phyloP scores from a whole-genome alignment of 23 tunicate species.

The Diplosoma virens region DNA sequence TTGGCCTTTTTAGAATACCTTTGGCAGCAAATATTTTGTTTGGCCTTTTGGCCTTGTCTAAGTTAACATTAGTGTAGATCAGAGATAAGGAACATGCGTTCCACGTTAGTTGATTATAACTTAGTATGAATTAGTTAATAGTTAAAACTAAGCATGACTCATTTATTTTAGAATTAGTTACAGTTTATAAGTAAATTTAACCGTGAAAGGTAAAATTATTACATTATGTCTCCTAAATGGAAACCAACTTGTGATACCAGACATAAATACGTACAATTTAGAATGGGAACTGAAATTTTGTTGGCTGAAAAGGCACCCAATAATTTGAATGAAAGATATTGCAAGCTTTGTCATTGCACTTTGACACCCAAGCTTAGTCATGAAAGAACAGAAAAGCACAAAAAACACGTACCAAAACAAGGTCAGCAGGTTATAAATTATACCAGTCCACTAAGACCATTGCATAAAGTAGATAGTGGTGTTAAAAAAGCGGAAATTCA shows the following conservation, averaged over 20 bases:
- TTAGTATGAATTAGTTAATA: too few species aligned
- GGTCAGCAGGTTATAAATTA: neutral
- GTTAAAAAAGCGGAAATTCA: conserved; percentile 6
- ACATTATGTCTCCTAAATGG: conserved; percentile 29
- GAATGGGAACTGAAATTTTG: too few species aligned
- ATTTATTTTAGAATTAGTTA: too few species aligned
- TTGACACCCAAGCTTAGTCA: too few species aligned
- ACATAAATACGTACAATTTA: too few species aligned
- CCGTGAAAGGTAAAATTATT: conserved; percentile 2
- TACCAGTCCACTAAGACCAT: conserved; percentile 3
- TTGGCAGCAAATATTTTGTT: conserved; percentile 9
- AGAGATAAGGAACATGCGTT: too few species aligned
- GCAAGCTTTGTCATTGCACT: too few species aligned
- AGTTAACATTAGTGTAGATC: neutral
- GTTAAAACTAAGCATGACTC: too few species aligned
- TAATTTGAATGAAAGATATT: too few species aligned
- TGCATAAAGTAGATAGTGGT: neutral
- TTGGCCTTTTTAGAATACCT: conserved; percentile 16
- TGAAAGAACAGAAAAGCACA: conserved; percentile 8
- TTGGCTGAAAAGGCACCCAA: too few species aligned
- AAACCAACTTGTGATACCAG: conserved; percentile 19
- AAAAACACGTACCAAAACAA: conserved; percentile 17
- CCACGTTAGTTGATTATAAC: too few species aligned
- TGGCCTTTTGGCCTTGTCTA: conserved; percentile 21
- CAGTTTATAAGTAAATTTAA: too few species aligned